Conservation (phyloP, 2,797 vertebrate genomes). For the Halcyon chelicuti region DNA sequence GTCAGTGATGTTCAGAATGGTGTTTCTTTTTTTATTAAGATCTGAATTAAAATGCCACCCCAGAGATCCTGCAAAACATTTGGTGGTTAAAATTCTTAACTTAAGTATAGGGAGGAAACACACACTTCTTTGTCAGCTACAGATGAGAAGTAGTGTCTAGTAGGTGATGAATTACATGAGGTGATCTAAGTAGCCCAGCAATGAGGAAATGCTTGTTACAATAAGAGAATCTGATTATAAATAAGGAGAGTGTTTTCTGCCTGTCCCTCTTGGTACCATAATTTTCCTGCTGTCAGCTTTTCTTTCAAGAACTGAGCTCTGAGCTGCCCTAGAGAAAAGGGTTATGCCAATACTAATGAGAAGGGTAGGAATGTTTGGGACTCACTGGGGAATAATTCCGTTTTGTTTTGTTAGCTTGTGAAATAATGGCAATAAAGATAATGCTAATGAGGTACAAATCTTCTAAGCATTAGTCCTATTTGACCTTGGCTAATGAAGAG, state of each 20-base stretch:
- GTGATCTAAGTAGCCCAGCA: background rate
- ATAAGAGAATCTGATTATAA: constrained; percentile 47
- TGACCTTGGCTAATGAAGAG: constrained; percentile 58
- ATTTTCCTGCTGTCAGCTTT: constrained; percentile 65
- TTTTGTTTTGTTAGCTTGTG: constrained; percentile 61
- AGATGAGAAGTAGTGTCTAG: background rate
- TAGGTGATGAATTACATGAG: background rate
- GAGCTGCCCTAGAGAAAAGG: constrained; percentile 57
- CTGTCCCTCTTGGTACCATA: constrained; percentile 21
- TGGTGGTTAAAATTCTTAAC: background rate
- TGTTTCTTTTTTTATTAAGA: background rate
- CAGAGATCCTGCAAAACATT: background rate
- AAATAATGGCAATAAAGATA: constrained; percentile 63
- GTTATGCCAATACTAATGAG: constrained; percentile 58
- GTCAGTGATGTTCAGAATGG: background rate
- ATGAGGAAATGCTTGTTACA: constrained; percentile 19
- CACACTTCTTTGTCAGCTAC: background rate
- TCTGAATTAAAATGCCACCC: background rate
- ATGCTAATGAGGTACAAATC: constrained; percentile 61
- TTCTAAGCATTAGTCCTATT: constrained; percentile 49
- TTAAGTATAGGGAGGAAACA: background rate
- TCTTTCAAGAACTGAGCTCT: constrained; percentile 41
- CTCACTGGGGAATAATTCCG: constrained; percentile 50
- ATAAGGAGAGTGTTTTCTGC: constrained; percentile 41
- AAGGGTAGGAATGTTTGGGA: constrained; percentile 1